Percentiles rank a stretch among this genome's conserved stretches.
These are phyloP conservation scores for Toxostoma redivivum DNA, from an alignment of 2,113 vertebrate species.

Conservation along the genomic window DNA sequence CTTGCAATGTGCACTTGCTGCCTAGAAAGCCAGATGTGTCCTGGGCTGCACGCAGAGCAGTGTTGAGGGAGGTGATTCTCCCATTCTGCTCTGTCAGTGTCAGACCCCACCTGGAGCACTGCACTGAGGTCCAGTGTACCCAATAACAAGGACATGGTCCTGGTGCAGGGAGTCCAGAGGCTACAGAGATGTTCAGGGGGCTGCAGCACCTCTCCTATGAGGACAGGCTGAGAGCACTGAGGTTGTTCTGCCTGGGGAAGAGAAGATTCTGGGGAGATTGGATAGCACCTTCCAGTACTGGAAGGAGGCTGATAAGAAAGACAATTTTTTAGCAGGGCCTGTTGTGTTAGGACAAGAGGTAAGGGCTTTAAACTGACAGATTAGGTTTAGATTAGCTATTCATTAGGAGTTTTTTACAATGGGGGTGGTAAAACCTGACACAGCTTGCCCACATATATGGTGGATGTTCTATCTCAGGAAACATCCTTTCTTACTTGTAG, in stretches of 20 bases:
- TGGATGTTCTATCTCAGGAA: background rate
- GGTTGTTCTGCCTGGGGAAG: background rate
- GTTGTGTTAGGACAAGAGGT: background rate
- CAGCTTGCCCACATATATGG: background rate
- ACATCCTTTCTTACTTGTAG: background rate
- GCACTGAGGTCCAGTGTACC: too few relatives aligned
- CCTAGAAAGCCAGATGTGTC: background rate
- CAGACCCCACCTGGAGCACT: background rate
- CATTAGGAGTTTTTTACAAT: background rate
- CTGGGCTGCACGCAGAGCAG: background rate
- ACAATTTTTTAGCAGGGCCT: background rate
- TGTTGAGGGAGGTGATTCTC: rapidly evolving
- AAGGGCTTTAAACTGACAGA: background rate
- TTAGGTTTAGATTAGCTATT: background rate
- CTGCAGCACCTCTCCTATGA: background rate
- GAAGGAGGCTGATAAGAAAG: background rate
- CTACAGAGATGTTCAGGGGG: too few relatives aligned
- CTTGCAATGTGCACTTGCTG: background rate
- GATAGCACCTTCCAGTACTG: background rate
- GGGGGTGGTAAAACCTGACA: background rate
- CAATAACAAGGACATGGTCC: too few relatives aligned
- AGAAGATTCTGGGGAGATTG: background rate
- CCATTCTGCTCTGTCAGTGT: background rate
- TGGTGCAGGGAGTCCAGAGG: background rate
- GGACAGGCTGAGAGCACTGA: background rate